Conservation (phyloP, 2,797 vertebrate genomes). For the Sebastes goodei region DNA sequence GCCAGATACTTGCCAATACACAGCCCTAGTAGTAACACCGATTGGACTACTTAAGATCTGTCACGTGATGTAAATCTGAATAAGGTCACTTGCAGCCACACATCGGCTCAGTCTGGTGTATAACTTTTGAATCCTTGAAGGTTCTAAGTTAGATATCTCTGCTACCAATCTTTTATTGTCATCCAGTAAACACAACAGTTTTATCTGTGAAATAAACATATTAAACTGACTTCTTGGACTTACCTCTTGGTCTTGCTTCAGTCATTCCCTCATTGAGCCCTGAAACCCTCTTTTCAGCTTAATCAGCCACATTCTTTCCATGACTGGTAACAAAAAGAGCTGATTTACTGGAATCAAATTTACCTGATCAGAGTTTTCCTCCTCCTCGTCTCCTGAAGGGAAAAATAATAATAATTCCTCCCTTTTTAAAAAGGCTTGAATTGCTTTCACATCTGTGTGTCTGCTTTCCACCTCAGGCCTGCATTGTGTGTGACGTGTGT, state of each 20-base stretch:
- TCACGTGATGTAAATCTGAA: not conserved
- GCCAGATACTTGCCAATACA: no score
- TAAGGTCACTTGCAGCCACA: not conserved
- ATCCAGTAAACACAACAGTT: not conserved
- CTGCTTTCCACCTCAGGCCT: constrained; percentile 63
- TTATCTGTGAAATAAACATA: not conserved
- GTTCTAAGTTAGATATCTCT: not conserved
- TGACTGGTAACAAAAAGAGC: constrained; percentile 60
- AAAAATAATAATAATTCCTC: constrained; percentile 46
- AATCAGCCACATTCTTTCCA: constrained; percentile 77
- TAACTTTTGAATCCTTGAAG: not conserved
- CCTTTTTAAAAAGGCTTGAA: constrained; percentile 33
- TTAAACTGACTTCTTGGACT: not conserved
- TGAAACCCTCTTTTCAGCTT: constrained; percentile 23
- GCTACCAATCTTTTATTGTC: not conserved
- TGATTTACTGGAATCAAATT: constrained; percentile 72
- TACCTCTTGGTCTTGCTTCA: not conserved
- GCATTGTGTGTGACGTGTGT: constrained; percentile 25
- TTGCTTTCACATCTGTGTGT: constrained; percentile 76
- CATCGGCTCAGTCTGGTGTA: not conserved
- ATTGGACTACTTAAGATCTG: not conserved
- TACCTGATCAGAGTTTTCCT: constrained; percentile 72
- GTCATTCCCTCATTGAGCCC: constrained; percentile 8
- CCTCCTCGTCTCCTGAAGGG: constrained; percentile 33
- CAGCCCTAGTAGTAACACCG: not conserved